Conservation (phyloP, 2,113 vertebrate genomes). For the Australoheros scitulus region DNA sequence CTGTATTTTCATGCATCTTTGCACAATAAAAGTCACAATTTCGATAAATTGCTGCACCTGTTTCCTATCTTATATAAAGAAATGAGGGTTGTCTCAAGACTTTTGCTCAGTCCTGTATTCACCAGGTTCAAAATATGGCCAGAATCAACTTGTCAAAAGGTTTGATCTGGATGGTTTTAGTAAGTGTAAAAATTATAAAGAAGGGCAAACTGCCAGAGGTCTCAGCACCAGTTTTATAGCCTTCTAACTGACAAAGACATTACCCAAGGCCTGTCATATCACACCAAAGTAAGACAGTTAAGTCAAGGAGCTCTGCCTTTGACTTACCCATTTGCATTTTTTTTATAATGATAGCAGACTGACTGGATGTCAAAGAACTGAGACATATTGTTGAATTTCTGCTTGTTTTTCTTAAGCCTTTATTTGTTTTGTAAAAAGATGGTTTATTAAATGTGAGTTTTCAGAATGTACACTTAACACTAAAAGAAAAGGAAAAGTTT, state of each 20-base stretch:
- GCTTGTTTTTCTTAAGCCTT: neutral
- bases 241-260: conserved; percentile 1
- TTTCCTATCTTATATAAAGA: too few species aligned
- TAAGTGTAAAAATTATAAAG: neutral
- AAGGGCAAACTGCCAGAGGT: neutral
- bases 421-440: neutral
- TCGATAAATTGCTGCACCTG: too few species aligned
- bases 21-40: neutral
- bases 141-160: too few species aligned
- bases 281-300: neutral
- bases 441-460: neutral
- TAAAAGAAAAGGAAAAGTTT: neutral
- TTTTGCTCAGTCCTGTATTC: too few species aligned
- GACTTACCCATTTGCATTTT: neutral
- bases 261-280: neutral
- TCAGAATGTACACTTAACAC: neutral
- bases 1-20: neutral
- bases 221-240: neutral
- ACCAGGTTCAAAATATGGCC: too few species aligned
- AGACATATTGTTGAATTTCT: neutral
- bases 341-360: neutral
- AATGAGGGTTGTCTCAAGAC: too few species aligned
- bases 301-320: neutral
- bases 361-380: neutral
- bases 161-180: too few species aligned